Evolutionary conservation across 2,113 vertebrate genomes (phyloP).

Genomic region (Elachura formosa): DNA sequence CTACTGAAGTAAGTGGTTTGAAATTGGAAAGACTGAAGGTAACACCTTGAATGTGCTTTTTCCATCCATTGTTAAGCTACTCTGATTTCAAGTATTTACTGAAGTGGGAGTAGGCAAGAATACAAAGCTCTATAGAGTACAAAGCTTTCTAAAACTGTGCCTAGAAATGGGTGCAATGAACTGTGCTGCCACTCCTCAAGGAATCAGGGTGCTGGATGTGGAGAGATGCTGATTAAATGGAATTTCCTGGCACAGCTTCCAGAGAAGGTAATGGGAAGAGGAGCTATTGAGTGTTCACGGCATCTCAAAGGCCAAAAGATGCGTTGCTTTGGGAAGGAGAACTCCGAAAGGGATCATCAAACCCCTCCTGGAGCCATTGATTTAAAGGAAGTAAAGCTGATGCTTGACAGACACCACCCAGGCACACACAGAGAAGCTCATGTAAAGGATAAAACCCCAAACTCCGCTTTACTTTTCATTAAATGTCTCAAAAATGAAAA

Average conservation of each 20-base stretch:
- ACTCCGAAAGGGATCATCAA: background rate
- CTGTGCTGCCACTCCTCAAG: background rate
- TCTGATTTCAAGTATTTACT: background rate
- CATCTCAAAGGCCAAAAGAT: background rate
- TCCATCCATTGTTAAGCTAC: background rate
- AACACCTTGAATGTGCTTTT: background rate
- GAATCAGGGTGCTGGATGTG: background rate
- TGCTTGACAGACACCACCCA: background rate
- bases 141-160: background rate
- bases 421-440: background rate
- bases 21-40: background rate
- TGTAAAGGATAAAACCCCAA: background rate
- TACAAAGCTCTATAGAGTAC: no score
- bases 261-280: background rate
- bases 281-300: background rate
- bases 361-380: fast-evolving
- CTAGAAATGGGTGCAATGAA: background rate
- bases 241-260: background rate
- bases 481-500: background rate
- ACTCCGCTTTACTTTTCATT: background rate
- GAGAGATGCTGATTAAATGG: background rate
- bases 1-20: background rate
- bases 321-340: background rate
- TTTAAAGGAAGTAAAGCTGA: background rate
- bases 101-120: background rate